Evolutionary conservation across 1,140 invertebrate species (phyloP).

Genomic region (Triops longicaudatus): DNA sequence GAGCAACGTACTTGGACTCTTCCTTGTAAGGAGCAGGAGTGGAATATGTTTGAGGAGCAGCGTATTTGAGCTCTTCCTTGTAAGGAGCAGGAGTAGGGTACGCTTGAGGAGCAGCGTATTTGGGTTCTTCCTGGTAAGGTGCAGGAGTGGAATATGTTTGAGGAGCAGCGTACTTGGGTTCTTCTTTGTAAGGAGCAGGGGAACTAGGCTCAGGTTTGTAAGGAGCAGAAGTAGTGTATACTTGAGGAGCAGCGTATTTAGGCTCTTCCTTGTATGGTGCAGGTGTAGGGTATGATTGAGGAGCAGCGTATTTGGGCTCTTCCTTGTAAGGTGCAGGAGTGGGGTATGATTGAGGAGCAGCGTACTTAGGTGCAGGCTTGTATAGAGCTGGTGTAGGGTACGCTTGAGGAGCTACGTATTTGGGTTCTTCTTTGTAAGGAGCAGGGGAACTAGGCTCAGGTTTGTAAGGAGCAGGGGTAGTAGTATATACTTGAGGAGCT

Average conservation of each 20-base stretch:
- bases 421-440: neutral
- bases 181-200: constrained; percentile 7
- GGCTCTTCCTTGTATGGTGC: neutral
- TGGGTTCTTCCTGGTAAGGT: neutral
- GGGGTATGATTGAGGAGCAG: neutral
- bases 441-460: neutral
- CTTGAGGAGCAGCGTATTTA: neutral
- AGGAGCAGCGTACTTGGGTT: neutral
- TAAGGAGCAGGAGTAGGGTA: neutral
- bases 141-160: neutral
- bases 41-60: too few species aligned
- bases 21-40: neutral
- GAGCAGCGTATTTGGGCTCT: neutral
- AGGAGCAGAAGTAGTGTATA: neutral
- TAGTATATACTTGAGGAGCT: neutral
- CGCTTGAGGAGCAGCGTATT: neutral
- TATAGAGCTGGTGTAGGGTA: neutral
- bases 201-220: constrained; percentile 13
- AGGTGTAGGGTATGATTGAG: neutral
- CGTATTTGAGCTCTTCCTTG: too few species aligned
- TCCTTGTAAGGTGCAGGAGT: too few species aligned
- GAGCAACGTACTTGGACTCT: neutral
- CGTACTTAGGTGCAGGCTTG: constrained; percentile 13
- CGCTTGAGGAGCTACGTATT: neutral
- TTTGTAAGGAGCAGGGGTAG: neutral